phyloP scores from a whole-genome alignment of 2,113 vertebrate genomes.

The Pelecanus crispus region DNA sequence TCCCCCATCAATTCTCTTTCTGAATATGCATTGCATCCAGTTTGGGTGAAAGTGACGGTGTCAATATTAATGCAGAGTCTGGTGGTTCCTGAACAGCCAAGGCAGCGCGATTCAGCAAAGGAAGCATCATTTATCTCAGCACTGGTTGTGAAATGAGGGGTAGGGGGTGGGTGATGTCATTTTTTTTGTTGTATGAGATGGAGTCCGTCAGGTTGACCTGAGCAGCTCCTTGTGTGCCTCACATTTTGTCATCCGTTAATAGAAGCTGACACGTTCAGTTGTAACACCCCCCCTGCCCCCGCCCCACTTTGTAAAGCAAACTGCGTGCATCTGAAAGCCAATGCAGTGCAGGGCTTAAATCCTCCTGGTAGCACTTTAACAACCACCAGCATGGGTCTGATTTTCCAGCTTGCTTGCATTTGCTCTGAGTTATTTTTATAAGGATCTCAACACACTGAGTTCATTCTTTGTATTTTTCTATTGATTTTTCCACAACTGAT shows the following conservation, averaged over 20 bases:
- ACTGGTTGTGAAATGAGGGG: neutral
- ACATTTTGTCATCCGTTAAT: neutral
- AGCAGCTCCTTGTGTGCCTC: neutral
- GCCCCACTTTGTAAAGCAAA: neutral
- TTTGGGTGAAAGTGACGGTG: neutral
- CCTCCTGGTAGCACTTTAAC: constrained; percentile 9
- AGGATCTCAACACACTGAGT: neutral
- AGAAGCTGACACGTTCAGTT: neutral
- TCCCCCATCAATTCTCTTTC: neutral
- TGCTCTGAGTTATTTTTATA: constrained; percentile 32
- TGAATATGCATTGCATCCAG: neutral
- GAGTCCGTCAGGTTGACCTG: neutral
- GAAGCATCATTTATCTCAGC: neutral
- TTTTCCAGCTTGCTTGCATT: constrained; percentile 35
- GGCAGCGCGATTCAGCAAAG: neutral
- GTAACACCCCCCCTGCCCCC: neutral
- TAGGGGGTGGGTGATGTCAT: neutral
- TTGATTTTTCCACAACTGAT: constrained; percentile 34
- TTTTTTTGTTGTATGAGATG: neutral
- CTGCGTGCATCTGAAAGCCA: neutral
- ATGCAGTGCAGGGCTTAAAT: neutral
- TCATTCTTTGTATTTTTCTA: constrained; percentile 37
- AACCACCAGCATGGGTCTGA: neutral
- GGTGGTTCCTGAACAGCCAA: neutral
- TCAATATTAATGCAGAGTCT: neutral